phyloP scores from a whole-genome alignment of 2,113 vertebrate genomes.

The Colius striatus region DNA sequence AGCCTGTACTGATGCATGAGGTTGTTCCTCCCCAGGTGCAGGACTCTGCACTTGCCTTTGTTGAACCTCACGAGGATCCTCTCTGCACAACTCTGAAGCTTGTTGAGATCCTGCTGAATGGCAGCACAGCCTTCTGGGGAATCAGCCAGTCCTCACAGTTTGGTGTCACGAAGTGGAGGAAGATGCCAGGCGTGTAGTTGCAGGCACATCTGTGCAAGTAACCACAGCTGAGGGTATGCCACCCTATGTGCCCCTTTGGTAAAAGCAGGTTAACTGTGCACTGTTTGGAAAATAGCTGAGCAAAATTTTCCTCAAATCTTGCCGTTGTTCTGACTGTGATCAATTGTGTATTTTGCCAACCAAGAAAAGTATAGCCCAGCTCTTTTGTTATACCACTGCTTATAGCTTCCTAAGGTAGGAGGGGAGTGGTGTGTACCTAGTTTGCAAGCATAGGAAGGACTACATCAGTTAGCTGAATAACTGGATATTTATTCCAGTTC shows the following conservation, averaged over 20 bases:
- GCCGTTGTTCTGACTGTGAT: background rate
- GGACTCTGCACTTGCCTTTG: too few species aligned
- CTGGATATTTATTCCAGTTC: background rate
- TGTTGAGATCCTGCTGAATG: too few species aligned
- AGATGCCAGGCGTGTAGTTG: background rate
- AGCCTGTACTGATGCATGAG: too few species aligned
- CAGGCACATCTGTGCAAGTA: background rate
- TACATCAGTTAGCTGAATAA: background rate
- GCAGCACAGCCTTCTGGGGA: too few species aligned
- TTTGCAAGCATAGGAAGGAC: background rate
- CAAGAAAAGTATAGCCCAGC: background rate
- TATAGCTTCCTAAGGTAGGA: background rate
- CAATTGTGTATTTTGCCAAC: accelerated
- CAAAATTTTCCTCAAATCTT: background rate
- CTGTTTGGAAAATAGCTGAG: background rate
- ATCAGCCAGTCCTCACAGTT: too few species aligned
- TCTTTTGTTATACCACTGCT: background rate
- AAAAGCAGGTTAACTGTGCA: background rate
- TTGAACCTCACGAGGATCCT: too few species aligned
- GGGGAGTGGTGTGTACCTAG: background rate
- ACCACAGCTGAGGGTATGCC: background rate
- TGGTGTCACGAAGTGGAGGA: background rate
- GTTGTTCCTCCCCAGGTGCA: too few species aligned
- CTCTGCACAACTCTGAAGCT: too few species aligned
- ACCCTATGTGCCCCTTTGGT: background rate